Base-by-base conservation (phyloP, 2,888 invertebrate species). In the Pandemis corylana region DNA sequence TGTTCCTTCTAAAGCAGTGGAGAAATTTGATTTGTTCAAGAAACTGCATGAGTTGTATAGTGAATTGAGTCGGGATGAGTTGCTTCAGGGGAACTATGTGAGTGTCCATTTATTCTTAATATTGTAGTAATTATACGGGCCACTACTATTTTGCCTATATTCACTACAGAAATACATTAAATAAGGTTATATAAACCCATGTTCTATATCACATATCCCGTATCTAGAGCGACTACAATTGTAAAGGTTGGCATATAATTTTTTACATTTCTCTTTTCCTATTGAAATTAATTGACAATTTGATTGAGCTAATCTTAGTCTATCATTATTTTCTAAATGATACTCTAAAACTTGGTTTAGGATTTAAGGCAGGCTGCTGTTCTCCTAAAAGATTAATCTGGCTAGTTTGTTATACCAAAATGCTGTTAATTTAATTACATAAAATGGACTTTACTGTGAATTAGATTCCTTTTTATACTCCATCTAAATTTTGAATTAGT, bases 21-120 rank as follows among this genome's bases (percentile, higher is more conserved):
- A 93, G 79, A 94, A 93, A 80, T 94, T 94, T 87, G 94, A 94
- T 88, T 88, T 94, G 80, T 94, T 93, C 82, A 93, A 94, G 83
- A 94, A 94, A 83, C 88, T 95, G 67, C 92, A 94, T 84, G 94
- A 94, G 82, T 85, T 95, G 77, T 94, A 94, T 80, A 91, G 88
- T 83, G 94, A 94, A 77, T 84, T 95, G 78, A 93, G 89, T 85
- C 89, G 90, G 83, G 94, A 95, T 83, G 95, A 94, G 82, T 83
- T 87, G 69, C 86, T 90, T 77, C 94, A 94, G 83, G 83, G 87
- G 69, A 94, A 89, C 84, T 92, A 90, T 88, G 95, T 95, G 83
- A 93, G 94, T 91, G 77, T 71, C 70, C 70, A 66, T 75, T 68
- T 49, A 41, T 65, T 41, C 44, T 68, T 61, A 53, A 1, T 36